phyloP scores from a whole-genome alignment of 2,888 invertebrate genomes.

The Pachymerium ferrugineum region DNA sequence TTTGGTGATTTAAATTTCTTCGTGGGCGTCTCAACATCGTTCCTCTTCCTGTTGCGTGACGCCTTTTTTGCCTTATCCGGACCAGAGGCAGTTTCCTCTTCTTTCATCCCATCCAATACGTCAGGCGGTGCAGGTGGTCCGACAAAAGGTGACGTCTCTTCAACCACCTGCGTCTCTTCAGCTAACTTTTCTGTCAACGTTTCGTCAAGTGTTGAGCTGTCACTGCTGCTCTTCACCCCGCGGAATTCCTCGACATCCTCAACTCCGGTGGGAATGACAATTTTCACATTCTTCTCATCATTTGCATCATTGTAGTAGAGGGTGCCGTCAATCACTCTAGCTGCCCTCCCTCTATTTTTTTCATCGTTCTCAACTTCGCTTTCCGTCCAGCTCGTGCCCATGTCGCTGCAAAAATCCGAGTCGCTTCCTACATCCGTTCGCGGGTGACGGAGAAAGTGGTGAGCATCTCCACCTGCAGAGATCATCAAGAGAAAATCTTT shows the following conservation, averaged over 20 bases:
- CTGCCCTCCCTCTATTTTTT: conserved; percentile 60
- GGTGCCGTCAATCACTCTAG: conserved; percentile 83
- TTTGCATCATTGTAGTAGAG: conserved; percentile 55
- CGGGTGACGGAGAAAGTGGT: not conserved
- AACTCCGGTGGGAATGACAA: not conserved
- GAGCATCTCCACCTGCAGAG: not conserved
- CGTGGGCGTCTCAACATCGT: conserved; percentile 47
- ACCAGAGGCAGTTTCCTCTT: not conserved
- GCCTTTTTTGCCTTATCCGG: not conserved
- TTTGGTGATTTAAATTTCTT: conserved; percentile 74
- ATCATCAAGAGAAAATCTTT: not conserved
- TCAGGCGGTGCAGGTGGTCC: not conserved
- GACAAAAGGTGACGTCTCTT: not conserved
- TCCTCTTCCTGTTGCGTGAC: conserved; percentile 36
- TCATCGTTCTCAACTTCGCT: conserved; percentile 82
- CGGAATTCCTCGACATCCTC: not conserved
- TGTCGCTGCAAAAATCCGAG: conserved; percentile 68
- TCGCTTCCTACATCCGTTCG: conserved; percentile 50
- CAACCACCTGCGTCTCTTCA: not conserved
- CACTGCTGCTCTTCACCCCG: not conserved
- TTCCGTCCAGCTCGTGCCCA: conserved; percentile 50
- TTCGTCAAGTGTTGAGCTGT: not conserved
- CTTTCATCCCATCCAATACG: not conserved
- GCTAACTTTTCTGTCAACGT: not conserved
- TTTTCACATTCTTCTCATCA: not conserved